Base-by-base conservation (phyloP, 1,140 invertebrate genomes). In the Drosophila grimshawi region DNA sequence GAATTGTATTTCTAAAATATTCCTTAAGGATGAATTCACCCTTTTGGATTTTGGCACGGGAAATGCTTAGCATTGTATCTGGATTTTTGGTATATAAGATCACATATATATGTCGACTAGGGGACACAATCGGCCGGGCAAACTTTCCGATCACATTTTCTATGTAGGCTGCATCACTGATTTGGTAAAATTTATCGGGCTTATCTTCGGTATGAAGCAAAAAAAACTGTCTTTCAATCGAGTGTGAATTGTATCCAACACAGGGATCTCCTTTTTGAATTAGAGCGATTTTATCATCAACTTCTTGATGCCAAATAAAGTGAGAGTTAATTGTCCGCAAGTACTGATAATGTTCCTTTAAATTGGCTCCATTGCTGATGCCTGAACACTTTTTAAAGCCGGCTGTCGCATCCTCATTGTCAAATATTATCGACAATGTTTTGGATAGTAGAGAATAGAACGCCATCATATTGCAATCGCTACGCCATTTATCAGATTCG, bases 1-100 rank as follows among this genome's bases (percentile, higher is more conserved):
- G 71, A 57, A 92, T 72, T 5, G 59, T 55, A 43, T 78, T 89
- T n/a, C 85, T 71, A 7, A 92, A 92, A 30, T 88, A 92, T 27
- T 89, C 85, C 56, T 83, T 80, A 2, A 92, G 46, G 0, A 65
- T 62, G 27, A 92, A 78, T 27, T 60, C 45, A 1, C 66, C 79
- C 2, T 76, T 76, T 8, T 73, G 45, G 3, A 61, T 72, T 43
- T 66, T 74, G 0, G 76, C 78, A 10, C 78, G 67, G 4, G 72
- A 65, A 32, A 92, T 71, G 65, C 79, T 80, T 0, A 71, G 37
- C 59, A 89, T 59, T n/a, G 56, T 37, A 41, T 90, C 73, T 0
- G 81, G 83, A 62, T 86, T 74, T 49, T 73, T 78, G 3, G 68
- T 57, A 49, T 91, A 92, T 1, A 91, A 56, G 37, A 92, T 78